Evolutionary conservation across 1,140 invertebrate species (phyloP).

Genomic region (Heliconius congener): DNA sequence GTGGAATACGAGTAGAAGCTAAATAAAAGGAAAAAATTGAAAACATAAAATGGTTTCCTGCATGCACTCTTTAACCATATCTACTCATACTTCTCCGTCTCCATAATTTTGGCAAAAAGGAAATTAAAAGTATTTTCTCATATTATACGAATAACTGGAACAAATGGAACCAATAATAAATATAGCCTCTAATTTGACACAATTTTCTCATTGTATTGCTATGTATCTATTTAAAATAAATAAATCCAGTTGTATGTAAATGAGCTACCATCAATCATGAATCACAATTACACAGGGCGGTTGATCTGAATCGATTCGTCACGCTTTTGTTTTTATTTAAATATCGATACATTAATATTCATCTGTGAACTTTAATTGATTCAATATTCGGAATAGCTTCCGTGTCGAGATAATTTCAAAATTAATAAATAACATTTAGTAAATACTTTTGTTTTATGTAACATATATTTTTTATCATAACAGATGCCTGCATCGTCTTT

Average conservation of each 20-base stretch:
- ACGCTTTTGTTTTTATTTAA: slow-evolving; percentile 31
- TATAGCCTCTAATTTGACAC: background rate
- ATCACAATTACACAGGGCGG: background rate
- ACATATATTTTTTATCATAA: no score
- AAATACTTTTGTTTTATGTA: no score
- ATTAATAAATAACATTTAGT: no score
- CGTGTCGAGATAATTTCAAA: background rate
- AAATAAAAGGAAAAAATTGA: no score
- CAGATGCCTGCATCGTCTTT: no score
- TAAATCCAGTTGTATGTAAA: slow-evolving; percentile 7
- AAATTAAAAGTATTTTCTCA: background rate
- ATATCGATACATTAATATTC: slow-evolving; percentile 21
- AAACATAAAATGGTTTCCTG: no score
- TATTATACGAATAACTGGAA: background rate
- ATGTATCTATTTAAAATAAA: background rate
- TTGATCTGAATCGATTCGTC: slow-evolving; percentile 28
- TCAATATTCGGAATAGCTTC: background rate
- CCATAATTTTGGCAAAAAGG: background rate
- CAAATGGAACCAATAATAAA: background rate
- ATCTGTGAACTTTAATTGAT: background rate
- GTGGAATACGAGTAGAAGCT: no score
- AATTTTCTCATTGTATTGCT: background rate
- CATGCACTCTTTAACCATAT: no score
- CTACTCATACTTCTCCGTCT: no score
- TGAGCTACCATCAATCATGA: background rate